Evolutionary conservation across 2,113 vertebrate species (phyloP).

Genomic region (Pedetes capensis): DNA sequence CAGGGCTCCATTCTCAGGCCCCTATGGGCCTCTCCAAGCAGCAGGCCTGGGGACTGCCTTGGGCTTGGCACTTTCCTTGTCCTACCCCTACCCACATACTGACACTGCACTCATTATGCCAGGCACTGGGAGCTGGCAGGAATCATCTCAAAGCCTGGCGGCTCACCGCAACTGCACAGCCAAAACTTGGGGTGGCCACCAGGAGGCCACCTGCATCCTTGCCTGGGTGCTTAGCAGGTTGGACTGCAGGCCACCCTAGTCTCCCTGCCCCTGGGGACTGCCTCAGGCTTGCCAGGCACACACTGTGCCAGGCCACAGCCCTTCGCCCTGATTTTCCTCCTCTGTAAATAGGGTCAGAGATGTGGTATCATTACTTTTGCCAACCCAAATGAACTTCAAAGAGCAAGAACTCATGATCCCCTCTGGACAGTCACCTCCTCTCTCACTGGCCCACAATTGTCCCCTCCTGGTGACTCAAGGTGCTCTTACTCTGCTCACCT

Average conservation of each 20-base stretch:
- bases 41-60: not conserved
- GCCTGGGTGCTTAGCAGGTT: not conserved
- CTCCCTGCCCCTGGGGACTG: not conserved
- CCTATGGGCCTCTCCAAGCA: not conserved
- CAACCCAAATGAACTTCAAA: not conserved
- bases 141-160: not conserved
- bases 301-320: not conserved
- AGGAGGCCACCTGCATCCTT: not conserved
- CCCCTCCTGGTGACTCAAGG: not conserved
- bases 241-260: not conserved
- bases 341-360: not conserved
- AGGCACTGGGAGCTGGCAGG: not conserved
- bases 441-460: not conserved
- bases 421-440: not conserved
- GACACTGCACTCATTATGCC: conserved; percentile 10
- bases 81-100: not conserved
- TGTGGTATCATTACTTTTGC: not conserved
- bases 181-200: not conserved
- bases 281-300: not conserved
- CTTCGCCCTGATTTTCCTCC: not conserved
- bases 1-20: not conserved
- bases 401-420: not conserved
- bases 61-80: not conserved
- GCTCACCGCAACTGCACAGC: not conserved
- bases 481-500: not conserved